Conservation (phyloP, 2,797 vertebrate genomes). For the Myotis planiceps region DNA sequence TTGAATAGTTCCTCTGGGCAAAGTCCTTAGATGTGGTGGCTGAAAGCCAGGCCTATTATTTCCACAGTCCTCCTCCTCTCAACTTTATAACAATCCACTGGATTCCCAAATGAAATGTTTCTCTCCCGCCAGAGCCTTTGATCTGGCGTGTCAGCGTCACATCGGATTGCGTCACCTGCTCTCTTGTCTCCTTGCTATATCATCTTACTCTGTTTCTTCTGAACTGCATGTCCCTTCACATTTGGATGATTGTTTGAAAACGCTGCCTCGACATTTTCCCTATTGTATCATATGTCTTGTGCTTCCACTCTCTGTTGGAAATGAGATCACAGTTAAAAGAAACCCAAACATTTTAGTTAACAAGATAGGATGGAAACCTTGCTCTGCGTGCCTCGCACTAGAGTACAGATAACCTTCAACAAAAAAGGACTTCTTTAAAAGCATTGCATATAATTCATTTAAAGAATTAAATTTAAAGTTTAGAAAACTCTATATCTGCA, state of each 20-base stretch:
- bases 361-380: neutral
- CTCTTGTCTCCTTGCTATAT: neutral
- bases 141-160: slow-evolving; percentile 21
- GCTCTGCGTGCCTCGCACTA: neutral
- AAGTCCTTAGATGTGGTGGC: slow-evolving; percentile 62
- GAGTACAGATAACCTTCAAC: neutral
- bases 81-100: slow-evolving; percentile 42
- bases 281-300: neutral
- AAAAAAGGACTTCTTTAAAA: neutral
- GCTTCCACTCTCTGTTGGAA: slow-evolving; percentile 2
- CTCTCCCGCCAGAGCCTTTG: slow-evolving; percentile 26
- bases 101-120: slow-evolving; percentile 63
- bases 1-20: slow-evolving; percentile 64
- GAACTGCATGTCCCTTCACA: slow-evolving; percentile 43
- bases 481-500: neutral
- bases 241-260: slow-evolving; percentile 61
- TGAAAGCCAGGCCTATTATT: slow-evolving; percentile 59
- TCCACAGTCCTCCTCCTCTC: slow-evolving; percentile 23
- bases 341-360: slow-evolving; percentile 5
- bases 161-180: slow-evolving; percentile 4
- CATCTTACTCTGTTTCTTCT: slow-evolving; percentile 60
- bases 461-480: slow-evolving; percentile 9
- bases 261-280: neutral
- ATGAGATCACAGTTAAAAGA: slow-evolving; percentile 52
- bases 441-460: neutral